phyloP scores from a whole-genome alignment of 2,113 vertebrate species.

The Danionella cerebrum region DNA sequence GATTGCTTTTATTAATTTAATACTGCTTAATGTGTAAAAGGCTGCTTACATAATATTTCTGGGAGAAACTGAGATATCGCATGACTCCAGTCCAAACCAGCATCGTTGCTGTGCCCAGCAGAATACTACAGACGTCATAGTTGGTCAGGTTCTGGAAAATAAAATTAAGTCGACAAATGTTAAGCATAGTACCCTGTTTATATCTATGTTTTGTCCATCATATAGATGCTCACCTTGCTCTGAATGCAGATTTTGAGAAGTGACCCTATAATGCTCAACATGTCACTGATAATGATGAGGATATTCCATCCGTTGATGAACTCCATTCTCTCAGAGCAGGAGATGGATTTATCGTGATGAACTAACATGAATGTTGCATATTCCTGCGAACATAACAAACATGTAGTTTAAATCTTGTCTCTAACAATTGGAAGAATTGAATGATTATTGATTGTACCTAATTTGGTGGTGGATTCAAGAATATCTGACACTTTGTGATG shows the following conservation, averaged over 20 bases:
- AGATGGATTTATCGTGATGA: conserved; percentile 72
- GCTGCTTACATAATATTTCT: conserved; percentile 88
- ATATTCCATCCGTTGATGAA: conserved; percentile 96
- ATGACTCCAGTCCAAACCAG: conserved; percentile 90
- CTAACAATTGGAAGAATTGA: too few relatives aligned
- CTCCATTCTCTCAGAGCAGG: conserved; percentile 80
- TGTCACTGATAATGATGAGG: conserved; percentile 81
- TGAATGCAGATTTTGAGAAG: conserved; percentile 91
- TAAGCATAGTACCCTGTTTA: too few relatives aligned
- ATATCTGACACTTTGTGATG: too few relatives aligned
- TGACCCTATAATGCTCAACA: conserved; percentile 79
- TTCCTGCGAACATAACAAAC: conserved; percentile 64
- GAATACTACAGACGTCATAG: conserved; percentile 87
- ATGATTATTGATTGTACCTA: too few relatives aligned
- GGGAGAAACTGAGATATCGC: conserved; percentile 88
- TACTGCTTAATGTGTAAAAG: background rate
- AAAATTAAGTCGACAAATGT: background rate
- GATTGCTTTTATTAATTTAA: too few relatives aligned
- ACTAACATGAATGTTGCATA: conserved; percentile 72
- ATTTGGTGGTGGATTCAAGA: too few relatives aligned
- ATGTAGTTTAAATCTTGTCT: too few relatives aligned
- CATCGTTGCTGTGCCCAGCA: conserved; percentile 86
- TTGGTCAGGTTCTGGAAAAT: conserved; percentile 74
- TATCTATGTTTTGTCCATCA: background rate
- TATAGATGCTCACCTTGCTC: conserved; percentile 72